phyloP scores from a whole-genome alignment of 2,797 vertebrate species.

The Ctenosaura bakeri region DNA sequence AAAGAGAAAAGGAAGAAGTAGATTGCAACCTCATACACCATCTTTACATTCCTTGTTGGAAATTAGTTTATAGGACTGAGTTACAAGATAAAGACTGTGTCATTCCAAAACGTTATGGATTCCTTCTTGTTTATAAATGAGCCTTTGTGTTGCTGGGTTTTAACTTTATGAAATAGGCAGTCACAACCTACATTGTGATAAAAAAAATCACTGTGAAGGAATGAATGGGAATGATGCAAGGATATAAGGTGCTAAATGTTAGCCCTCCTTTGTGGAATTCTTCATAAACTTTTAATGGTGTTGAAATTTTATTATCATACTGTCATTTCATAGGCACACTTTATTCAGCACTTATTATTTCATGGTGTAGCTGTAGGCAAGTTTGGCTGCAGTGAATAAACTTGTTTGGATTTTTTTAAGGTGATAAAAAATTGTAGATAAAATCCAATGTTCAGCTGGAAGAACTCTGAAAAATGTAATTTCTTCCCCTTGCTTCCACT shows the following conservation, averaged over 20 bases:
- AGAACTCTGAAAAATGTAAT: neutral
- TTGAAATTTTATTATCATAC: constrained; percentile 16
- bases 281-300: neutral
- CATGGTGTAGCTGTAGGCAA: neutral
- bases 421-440: neutral
- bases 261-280: neutral
- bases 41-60: neutral
- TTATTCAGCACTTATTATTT: constrained; percentile 6
- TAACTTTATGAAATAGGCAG: neutral
- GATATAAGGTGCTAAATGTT: neutral
- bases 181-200: neutral
- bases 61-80: neutral
- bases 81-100: neutral
- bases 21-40: too few relatives aligned
- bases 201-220: constrained; percentile 9
- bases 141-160: neutral
- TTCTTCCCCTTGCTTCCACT: neutral
- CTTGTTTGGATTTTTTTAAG: neutral
- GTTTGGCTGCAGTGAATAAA: neutral
- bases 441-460: neutral
- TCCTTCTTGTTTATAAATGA: neutral
- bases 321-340: neutral
- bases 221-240: neutral
- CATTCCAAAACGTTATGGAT: neutral
- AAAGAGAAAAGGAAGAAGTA: too few relatives aligned